Base-by-base conservation (phyloP, 2,888 invertebrate species). In the Agonopterix arenella region DNA sequence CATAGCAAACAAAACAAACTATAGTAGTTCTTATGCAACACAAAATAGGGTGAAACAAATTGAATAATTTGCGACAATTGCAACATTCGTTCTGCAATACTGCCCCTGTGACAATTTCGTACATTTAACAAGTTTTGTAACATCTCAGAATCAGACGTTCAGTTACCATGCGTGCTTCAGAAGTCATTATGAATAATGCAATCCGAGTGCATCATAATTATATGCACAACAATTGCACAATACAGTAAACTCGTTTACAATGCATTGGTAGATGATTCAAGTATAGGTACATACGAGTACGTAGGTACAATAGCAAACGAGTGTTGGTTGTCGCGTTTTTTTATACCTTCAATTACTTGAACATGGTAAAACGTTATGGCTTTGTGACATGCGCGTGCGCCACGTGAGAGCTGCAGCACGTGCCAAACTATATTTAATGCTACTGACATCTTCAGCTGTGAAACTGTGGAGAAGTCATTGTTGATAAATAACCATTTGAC, bases 401-500 rank as follows among this genome's bases (percentile, higher is more conserved):
- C 70, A 73, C 73, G 73, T 73, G 73, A 71, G 51, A 7, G 46
- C 45, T 42, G 28, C 45, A 41, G 57, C 70, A 72, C 71, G 71
- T 73, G 73, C 60, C 50, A 49, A 48, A 16, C 58, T 59, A 62
- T 63, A 64, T 63, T 60, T 63, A 69, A 63, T 67, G 64, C 62
- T 63, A 60, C 56, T 53, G 55, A 52, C 58, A 48, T 53, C 54
- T 52, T 49, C 54, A 50, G 56, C 58, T 52, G 28, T 28, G 28
- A 28, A 28, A 28, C 28, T 28, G 28, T 5, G 5, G 28, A 7
- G 28, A 28, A 7, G 28, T 28, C 3, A 28, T 28, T 28, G 28
- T 28, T 28, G 28, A 28, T 28, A 28, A 28, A 28, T 28, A 28
- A 28, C 28, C 28, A 28, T 28, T 28, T 28, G 5, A 28, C 28